A percentile compares a stretch with the other conserved stretches of the same genome.
phyloP scores from a whole-genome alignment of 1,140 invertebrate species.

The Drosophila pachea region DNA sequence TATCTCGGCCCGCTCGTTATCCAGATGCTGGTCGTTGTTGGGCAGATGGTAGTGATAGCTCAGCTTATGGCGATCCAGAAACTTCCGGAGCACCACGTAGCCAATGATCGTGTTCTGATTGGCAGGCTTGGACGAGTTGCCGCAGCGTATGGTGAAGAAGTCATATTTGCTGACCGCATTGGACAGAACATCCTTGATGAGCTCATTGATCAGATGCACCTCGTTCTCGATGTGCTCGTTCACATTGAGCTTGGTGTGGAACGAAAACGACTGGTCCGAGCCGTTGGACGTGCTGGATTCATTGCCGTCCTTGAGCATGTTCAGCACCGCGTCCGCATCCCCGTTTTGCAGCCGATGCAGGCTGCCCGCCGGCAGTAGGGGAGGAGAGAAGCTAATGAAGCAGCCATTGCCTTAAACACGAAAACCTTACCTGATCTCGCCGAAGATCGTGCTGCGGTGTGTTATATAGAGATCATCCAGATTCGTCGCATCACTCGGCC shows the following conservation, averaged over 20 bases:
- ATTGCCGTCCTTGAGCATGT: neutral
- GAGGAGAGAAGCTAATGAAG: neutral
- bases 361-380: slow-evolving; percentile 12
- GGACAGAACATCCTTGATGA: slow-evolving; percentile 56
- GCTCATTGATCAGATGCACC: slow-evolving; percentile 15
- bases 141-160: slow-evolving; percentile 67
- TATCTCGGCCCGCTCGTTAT: slow-evolving; percentile 48
- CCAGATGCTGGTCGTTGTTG: slow-evolving; percentile 26
- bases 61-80: slow-evolving; percentile 26
- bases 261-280: slow-evolving; percentile 14
- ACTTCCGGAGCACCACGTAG: slow-evolving; percentile 55
- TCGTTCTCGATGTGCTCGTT: slow-evolving; percentile 34
- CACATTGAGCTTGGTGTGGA: slow-evolving; percentile 34
- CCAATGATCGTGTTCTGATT: slow-evolving; percentile 55
- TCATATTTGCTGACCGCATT: slow-evolving; percentile 48
- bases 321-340: slow-evolving; percentile 20
- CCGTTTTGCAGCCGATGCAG: slow-evolving; percentile 38
- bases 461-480: slow-evolving; percentile 50
- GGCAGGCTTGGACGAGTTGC: slow-evolving; percentile 46
- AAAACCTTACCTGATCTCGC: slow-evolving; percentile 43
- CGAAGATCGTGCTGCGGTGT: slow-evolving; percentile 60
- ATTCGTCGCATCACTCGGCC: slow-evolving; percentile 30
- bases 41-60: slow-evolving; percentile 47
- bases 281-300: too few relatives aligned
- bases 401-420: neutral